Evolutionary conservation across 2,888 invertebrate species (phyloP).

Genomic region (Pandemis corylana): DNA sequence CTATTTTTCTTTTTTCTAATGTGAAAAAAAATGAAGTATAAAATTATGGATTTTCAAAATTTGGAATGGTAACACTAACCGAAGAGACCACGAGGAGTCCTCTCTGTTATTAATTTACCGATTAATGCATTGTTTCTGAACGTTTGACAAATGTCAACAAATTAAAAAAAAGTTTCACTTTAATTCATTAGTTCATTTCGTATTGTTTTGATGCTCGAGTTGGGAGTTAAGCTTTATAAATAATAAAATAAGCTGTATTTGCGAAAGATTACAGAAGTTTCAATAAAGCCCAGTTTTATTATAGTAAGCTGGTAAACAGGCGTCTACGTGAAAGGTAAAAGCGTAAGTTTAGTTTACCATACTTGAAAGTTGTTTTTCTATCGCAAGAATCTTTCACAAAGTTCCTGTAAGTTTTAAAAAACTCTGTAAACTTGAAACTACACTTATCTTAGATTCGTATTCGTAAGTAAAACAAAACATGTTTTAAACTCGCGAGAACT

Average conservation of each 20-base stretch:
- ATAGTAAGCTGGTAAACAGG: no score
- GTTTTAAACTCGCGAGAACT: constrained; percentile 2
- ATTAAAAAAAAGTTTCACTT: no score
- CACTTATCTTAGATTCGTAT: constrained; percentile 1
- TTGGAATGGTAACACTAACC: not conserved
- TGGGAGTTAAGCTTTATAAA: not conserved
- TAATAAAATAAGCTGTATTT: not conserved
- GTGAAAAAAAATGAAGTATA: no score
- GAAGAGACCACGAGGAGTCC: no score
- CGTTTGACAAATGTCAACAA: not conserved
- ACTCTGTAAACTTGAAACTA: not conserved
- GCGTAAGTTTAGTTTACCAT: not conserved
- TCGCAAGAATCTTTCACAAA: not conserved
- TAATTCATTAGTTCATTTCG: no score
- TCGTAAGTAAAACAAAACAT: constrained; percentile 1
- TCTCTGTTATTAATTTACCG: no score
- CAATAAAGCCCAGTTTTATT: not conserved
- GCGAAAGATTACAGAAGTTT: not conserved
- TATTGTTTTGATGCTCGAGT: not conserved
- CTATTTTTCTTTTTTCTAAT: no score
- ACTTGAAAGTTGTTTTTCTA: not conserved
- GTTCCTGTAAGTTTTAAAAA: not conserved
- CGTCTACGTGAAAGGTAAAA: no score
- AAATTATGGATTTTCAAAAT: not conserved
- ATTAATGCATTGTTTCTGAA: not conserved